Base-by-base conservation (phyloP, 2,888 invertebrate genomes). In the Cephus pygmeus region DNA sequence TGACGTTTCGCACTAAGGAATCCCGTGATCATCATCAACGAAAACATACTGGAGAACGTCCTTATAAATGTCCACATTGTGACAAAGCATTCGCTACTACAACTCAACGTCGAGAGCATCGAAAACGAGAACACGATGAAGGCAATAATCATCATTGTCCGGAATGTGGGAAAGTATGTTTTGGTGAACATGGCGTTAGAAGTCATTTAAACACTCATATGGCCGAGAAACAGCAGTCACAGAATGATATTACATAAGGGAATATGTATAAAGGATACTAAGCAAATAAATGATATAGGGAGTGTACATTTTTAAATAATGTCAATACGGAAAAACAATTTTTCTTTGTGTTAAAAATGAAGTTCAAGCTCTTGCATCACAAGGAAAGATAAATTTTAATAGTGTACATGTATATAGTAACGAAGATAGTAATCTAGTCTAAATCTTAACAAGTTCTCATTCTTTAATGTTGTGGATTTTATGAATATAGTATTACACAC, bases 1-100 rank as follows among this genome's bases (percentile, higher is more conserved):
- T 78, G 78, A 75, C 75, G 1, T 78, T 78, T 34, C 69, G 78
- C n/a, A 78, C 78, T 15, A 78, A 78, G 34, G 78, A 78, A 69
- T 78, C 78, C n/a, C 34, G 78, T 11, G 78, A 78, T 31, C 73
- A 78, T 73, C 78, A 78, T 73, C 78, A 73, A 35, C 35, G 78
- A 76, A 78, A 78, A 69, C 78, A 78, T 30, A 78, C 78, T 1
- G 78, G 78, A 11, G 78, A 78, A 73, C 69, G 78, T 35, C 78
- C 78, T 35, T 78, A 78, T 71, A 78, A 78, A 73, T 78, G 78
- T 34, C 78, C 78, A 23, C 31, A 75, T 34, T 78, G 78, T 68
- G 76, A 78, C 23, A 76, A 78, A 73, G 23, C 75, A 30, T 78
- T 78, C 31, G 76, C 78, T 1, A 78, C 78, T n/a, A 78, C 78